phyloP scores from a whole-genome alignment of 2,797 vertebrate genomes.

The Heliangelus exortis region DNA sequence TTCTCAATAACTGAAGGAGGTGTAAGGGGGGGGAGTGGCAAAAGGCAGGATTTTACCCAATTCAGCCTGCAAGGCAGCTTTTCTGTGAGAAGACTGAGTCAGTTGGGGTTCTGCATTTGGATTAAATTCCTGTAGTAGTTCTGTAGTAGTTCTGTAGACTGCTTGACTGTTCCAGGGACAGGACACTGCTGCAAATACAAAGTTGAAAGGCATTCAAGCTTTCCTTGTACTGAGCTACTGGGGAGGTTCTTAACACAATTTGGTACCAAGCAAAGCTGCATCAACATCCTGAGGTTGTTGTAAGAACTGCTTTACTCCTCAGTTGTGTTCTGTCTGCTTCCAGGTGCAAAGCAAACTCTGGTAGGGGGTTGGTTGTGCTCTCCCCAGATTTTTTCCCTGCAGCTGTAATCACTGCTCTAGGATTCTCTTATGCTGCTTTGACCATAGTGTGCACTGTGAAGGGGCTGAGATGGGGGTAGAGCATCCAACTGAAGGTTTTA shows the following conservation, averaged over 20 bases:
- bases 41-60: neutral
- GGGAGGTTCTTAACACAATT: neutral
- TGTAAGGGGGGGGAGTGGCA: neutral
- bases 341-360: neutral
- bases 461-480: neutral
- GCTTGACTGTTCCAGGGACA: neutral
- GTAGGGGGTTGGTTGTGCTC: neutral
- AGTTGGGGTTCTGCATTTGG: neutral
- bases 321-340: neutral
- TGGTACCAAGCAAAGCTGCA: neutral
- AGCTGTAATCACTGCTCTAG: neutral
- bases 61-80: neutral
- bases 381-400: neutral
- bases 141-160: neutral
- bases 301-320: neutral
- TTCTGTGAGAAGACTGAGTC: neutral
- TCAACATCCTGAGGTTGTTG: neutral
- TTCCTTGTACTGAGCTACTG: neutral
- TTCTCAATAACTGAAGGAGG: neutral
- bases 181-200: neutral
- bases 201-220: neutral
- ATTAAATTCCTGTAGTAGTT: neutral
- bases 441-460: fast-evolving
- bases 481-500: neutral
- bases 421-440: neutral